Evolutionary conservation across 2,888 invertebrate genomes (phyloP).

Genomic region (Erannis defoliaria): DNA sequence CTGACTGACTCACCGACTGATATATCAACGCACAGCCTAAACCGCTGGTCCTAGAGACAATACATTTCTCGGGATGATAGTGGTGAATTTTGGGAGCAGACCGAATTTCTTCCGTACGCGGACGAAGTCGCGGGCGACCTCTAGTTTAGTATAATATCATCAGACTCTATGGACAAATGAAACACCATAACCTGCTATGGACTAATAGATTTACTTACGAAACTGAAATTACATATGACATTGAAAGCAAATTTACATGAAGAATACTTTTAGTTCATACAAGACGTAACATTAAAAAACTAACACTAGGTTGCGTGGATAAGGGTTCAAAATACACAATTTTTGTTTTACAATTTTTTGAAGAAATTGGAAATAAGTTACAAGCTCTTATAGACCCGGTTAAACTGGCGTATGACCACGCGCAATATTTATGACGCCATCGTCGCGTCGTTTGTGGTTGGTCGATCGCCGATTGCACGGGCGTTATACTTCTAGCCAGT

Average conservation of each 20-base stretch:
- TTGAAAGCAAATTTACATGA: neutral
- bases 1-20: too few relatives aligned
- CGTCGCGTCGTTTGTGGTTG: neutral
- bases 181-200: neutral
- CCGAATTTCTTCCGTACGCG: too few relatives aligned
- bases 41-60: too few relatives aligned
- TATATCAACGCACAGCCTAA: too few relatives aligned
- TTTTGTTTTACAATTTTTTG: neutral
- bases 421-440: neutral
- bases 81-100: too few relatives aligned
- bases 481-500: neutral
- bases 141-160: too few relatives aligned
- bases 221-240: neutral
- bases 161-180: too few relatives aligned
- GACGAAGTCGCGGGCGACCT: too few relatives aligned
- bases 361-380: neutral
- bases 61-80: too few relatives aligned
- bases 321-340: neutral
- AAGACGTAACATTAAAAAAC: neutral
- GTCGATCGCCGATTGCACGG: neutral
- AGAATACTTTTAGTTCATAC: too few relatives aligned
- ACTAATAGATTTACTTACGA: neutral
- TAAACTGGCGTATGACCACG: neutral
- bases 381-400: neutral
- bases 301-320: neutral